Conservation (phyloP, 2,888 invertebrate species). For the Fabriciana adippe region DNA sequence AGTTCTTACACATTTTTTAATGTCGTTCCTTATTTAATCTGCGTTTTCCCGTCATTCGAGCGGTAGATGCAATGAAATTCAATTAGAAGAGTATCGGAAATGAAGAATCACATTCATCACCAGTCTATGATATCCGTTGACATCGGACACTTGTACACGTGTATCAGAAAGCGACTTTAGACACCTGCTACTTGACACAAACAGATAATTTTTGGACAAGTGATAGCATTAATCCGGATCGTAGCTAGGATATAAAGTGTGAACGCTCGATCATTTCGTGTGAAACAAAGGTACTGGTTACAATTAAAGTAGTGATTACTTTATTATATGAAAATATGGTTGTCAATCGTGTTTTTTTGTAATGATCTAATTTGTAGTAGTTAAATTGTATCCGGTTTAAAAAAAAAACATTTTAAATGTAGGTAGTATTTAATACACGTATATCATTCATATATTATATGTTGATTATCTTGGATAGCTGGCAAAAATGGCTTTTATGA, state of each 20-base stretch:
- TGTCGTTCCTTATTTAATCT: conserved; percentile 20
- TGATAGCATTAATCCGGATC: conserved; percentile 46
- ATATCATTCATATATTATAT: no score
- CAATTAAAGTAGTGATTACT: conserved; percentile 26
- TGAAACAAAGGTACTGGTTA: conserved; percentile 39
- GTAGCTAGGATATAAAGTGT: conserved; percentile 36
- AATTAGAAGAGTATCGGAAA: conserved; percentile 34
- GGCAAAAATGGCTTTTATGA: no score
- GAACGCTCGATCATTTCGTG: conserved; percentile 43
- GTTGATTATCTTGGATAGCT: no score
- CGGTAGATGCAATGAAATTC: conserved; percentile 21
- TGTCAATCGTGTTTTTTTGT: conserved; percentile 17
- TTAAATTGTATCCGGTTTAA: not conserved
- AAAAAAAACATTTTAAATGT: no score
- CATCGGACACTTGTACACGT: conserved; percentile 25
- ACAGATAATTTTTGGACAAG: conserved; percentile 55
- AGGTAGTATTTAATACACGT: no score
- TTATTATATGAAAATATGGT: conserved; percentile 24
- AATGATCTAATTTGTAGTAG: not conserved
- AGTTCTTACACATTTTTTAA: not conserved
- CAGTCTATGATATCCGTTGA: conserved; percentile 31
- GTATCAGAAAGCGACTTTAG: conserved; percentile 31
- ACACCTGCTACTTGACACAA: conserved; percentile 45
- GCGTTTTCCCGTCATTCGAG: conserved; percentile 14
- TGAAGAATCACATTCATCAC: conserved; percentile 33